phyloP scores from a whole-genome alignment of 2,888 invertebrate species.

The Chrysolina haemoptera region DNA sequence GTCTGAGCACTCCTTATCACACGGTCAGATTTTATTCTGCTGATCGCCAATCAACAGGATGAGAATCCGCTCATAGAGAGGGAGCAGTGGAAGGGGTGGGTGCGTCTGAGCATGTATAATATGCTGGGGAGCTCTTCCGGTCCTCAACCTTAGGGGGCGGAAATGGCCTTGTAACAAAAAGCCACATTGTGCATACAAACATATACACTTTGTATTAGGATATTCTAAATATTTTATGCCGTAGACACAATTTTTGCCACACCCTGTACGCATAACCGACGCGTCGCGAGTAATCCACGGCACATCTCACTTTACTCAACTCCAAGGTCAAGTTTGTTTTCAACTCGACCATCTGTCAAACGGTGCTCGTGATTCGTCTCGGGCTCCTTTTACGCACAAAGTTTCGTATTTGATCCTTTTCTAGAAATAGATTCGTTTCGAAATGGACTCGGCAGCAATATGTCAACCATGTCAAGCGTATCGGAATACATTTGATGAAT shows the following conservation, averaged over 20 bases:
- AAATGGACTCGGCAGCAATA: not conserved
- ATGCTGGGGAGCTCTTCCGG: no score
- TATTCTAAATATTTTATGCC: no score
- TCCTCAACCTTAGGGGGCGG: no score
- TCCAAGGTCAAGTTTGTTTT: conserved; percentile 21
- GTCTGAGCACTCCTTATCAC: no score
- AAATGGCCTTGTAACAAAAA: no score
- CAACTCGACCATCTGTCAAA: conserved; percentile 12
- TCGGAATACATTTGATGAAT: not conserved
- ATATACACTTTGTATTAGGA: no score
- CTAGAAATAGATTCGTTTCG: not conserved
- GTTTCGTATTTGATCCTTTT: not conserved
- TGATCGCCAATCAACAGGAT: no score
- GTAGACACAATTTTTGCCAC: not conserved
- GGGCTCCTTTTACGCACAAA: not conserved
- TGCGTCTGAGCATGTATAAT: no score
- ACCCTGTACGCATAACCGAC: not conserved
- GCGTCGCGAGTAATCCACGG: not conserved
- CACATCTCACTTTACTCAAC: conserved; percentile 10
- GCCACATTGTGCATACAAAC: no score
- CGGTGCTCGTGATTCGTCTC: not conserved
- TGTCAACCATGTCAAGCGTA: not conserved
- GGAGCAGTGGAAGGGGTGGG: no score
- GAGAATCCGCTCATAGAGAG: no score
- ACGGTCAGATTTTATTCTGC: no score